Evolutionary conservation across 1,140 invertebrate genomes (phyloP).

Genomic region (Mamestra configurata): DNA sequence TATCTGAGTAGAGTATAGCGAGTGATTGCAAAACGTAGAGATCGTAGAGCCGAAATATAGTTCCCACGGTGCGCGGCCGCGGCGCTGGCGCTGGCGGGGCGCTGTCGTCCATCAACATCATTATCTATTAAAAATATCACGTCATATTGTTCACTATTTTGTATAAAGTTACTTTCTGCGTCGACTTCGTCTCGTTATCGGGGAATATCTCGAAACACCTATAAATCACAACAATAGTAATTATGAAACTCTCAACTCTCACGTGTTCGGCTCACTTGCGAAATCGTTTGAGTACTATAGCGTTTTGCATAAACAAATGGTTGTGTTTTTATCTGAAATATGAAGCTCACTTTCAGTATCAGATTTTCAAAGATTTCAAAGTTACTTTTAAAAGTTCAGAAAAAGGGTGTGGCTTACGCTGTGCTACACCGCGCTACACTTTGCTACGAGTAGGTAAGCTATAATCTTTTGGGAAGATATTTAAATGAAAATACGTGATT

Average conservation of each 20-base stretch:
- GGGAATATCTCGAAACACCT: conserved; percentile 75
- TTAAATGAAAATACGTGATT: background rate
- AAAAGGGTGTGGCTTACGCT: background rate
- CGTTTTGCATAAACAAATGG: conserved; percentile 48
- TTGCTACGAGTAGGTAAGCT: background rate
- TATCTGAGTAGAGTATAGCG: conserved; percentile 55
- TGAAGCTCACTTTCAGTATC: background rate
- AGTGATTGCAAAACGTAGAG: conserved; percentile 77
- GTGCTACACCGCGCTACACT: background rate
- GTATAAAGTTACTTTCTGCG: conserved; percentile 81
- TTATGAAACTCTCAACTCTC: conserved; percentile 74
- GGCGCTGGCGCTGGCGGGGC: conserved; percentile 63
- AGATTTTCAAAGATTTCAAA: background rate
- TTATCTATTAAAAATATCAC: conserved; percentile 87
- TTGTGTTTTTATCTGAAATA: conserved; percentile 12
- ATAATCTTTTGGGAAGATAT: background rate
- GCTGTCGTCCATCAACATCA: conserved; percentile 85
- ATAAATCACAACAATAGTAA: conserved; percentile 82
- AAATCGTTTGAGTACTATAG: conserved; percentile 58
- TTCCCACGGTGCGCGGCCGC: conserved; percentile 81
- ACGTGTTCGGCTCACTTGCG: conserved; percentile 75
- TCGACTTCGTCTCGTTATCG: conserved; percentile 72
- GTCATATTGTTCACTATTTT: conserved; percentile 86
- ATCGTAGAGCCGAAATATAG: conserved; percentile 72
- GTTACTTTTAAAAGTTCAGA: too few species aligned